Evolutionary conservation across 2,888 invertebrate species (phyloP), one percentile per base, ranked within the genome.

Genomic region (Spilosoma lubricipeda): DNA sequence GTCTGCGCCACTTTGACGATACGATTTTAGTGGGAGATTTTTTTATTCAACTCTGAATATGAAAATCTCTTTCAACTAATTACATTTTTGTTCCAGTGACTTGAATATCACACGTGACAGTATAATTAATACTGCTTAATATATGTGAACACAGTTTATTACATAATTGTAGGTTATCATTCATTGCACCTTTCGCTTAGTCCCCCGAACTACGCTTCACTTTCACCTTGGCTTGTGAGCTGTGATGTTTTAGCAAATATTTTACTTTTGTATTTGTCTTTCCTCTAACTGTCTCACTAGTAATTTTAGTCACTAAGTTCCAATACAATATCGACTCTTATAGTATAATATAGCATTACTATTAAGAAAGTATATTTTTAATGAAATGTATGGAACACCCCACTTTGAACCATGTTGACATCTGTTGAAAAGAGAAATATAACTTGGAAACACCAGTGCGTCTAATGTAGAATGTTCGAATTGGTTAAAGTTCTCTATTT

Each of bases 11-110:
- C 86, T 88, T 89, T 86, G 90, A 90, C 85, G 88, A 91, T 86
- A 88, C 89, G 84, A 89, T 86, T 88, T 93, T 95, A 95, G 95
- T 94, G 95, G 92, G 93, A 78, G 95, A 94, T 94, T 95, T 95
- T 95, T 94, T 81, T 94, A 94, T 94, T 93, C 92, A 82, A 36
- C 9, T 33, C 56, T 75, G 80, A 94, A 93, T 95, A 93, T 93
- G 91, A 95, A 95, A 95, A 94, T 95, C 94, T 90, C 93, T 93
- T 93, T 92, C 94, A 90, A 94, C 95, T 95, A 95, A 89, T 85
- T 86, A 88, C 86, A 87, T 85, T 90, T 89, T 92, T 87, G 87
- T 86, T 90, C 89, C 91, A 89, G 87, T 90, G 82, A 84, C 79
- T 85, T 80, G 76, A 77, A 80, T 74, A 86, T 77, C 79, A 79